Evolutionary conservation across 1,140 invertebrate genomes (phyloP), one percentile per base, ranked within the genome.

Genomic region (Drosophila miranda): DNA sequence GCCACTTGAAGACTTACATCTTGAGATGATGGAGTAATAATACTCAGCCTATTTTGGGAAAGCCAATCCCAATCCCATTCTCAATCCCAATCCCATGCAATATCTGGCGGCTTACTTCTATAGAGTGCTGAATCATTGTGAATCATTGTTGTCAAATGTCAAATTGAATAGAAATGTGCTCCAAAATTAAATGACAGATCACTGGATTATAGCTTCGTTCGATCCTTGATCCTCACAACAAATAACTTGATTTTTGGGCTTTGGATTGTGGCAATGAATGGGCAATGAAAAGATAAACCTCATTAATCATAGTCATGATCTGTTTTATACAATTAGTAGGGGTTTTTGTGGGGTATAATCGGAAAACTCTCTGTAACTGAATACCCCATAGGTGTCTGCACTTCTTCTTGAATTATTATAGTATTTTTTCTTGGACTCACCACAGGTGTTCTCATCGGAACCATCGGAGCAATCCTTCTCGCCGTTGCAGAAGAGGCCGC

Each of bases 401-500:
- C n/a, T 4, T 0, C 16, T 16, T 16, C 2, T 16, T 14, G 6
- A 6, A 28, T 14, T 30, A 8, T 63, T 11, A 7, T 46, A 8
- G 4, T n/a, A 28, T 41, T 6, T 19, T 2, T 16, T 6, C 0
- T 3, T 28, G 7, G n/a, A 95, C 95, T 95, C 91, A 98, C 96
- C 96, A 89, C 97, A 98, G 91, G 95, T 95, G 91, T 97, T 97
- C 91, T 98, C 97, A 88, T 98, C 97, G 3, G 96, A 98, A 44
- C 96, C 96, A 89, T 98, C 97, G 0, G 92, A 89, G 89, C 97
- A 98, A 90, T 98, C 96, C 78, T 96, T 96, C 80, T 97, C 96
- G 46, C 97, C 97, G 92, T 98, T 98, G 92, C 97, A 98, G 94
- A 98, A 98, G 1, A 98, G 94, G 21, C 96, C 96, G 48, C 96